Conservation (phyloP, 2,797 vertebrate species). For the Antennarius maculatus region DNA sequence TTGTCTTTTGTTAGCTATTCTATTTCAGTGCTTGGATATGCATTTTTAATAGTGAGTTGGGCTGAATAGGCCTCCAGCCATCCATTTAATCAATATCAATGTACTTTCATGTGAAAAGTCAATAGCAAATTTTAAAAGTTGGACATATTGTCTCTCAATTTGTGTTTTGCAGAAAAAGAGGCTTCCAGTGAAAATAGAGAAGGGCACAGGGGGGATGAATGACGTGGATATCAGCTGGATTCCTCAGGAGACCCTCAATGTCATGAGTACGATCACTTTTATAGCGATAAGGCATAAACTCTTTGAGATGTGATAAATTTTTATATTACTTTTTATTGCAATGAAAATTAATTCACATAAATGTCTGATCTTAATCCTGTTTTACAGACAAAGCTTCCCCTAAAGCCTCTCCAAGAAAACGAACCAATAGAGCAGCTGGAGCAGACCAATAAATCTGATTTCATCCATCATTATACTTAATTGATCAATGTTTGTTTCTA, state of each 20-base stretch:
- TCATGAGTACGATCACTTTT: slow-evolving; percentile 75
- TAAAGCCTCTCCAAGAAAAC: slow-evolving; percentile 79
- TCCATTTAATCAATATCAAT: not conserved
- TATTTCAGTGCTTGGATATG: not conserved
- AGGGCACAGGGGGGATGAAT: slow-evolving; percentile 74
- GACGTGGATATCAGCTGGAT: slow-evolving; percentile 87
- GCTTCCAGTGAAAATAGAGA: slow-evolving; percentile 79
- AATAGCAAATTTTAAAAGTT: not conserved
- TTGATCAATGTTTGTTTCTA: slow-evolving; percentile 18
- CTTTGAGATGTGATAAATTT: not conserved
- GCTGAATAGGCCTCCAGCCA: not conserved
- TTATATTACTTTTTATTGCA: not conserved
- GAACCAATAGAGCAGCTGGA: slow-evolving; percentile 78
- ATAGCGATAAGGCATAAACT: not conserved
- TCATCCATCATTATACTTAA: slow-evolving; percentile 31
- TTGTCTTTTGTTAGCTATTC: not conserved
- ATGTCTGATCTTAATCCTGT: slow-evolving; percentile 34
- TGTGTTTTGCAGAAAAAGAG: slow-evolving; percentile 77
- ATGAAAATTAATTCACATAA: not conserved
- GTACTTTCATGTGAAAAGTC: not conserved
- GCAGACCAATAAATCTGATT: slow-evolving; percentile 68
- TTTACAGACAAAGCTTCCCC: slow-evolving; percentile 79
- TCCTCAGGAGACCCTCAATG: slow-evolving; percentile 83
- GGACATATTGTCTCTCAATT: not conserved
- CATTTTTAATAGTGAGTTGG: not conserved